Percentiles rank a stretch among this genome's conserved stretches.
phyloP scores from a whole-genome alignment of 1,140 invertebrate genomes.

The Berghia stephanieae region DNA sequence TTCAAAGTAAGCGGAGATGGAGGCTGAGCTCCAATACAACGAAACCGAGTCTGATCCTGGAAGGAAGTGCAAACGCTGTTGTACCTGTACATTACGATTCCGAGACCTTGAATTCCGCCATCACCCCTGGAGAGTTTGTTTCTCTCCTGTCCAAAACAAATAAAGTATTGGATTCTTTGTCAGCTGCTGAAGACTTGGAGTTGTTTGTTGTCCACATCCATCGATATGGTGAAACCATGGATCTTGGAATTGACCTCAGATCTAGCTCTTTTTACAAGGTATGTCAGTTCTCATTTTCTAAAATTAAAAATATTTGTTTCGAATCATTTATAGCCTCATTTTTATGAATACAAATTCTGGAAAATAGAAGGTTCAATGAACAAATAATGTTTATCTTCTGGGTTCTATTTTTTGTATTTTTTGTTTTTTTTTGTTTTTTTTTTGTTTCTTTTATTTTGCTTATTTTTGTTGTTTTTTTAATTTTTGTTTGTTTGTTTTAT shows the following conservation, averaged over 20 bases:
- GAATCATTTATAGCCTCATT: no score
- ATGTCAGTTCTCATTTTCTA: no score
- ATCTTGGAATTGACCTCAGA: neutral
- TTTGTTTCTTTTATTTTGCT: no score
- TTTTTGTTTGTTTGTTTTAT: no score
- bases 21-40: neutral
- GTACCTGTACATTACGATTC: neutral
- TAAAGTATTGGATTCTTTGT: neutral
- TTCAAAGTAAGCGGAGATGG: slow-evolving; percentile 11
- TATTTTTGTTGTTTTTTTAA: no score
- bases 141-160: neutral
- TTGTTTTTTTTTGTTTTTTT: no score
- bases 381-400: no score
- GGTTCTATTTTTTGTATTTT: no score
- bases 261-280: no score
- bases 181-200: neutral
- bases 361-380: no score
- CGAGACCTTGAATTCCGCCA: neutral
- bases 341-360: no score
- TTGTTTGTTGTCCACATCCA: neutral
- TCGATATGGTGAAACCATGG: neutral
- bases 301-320: no score
- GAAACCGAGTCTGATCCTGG: neutral
- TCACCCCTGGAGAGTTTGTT: neutral
- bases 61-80: neutral